Base-by-base conservation (phyloP, 2,888 invertebrate species). In the Lepeophtheirus nordmannii region DNA sequence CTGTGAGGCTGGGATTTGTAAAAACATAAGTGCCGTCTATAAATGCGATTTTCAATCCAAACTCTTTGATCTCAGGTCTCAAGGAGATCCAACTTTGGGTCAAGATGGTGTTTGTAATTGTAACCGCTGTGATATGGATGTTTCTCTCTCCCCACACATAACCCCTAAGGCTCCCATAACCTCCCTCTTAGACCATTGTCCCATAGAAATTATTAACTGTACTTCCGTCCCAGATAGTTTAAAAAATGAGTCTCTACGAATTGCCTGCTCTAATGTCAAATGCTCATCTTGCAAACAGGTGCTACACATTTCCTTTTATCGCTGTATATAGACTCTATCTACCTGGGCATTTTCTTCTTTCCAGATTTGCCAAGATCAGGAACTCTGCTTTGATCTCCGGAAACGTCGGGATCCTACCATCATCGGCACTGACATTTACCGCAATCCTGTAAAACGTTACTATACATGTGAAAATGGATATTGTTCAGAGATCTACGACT, bases 1-100 rank as follows among this genome's bases (percentile, higher is more conserved):
- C 17, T 66, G 66, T 41, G 58, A 37, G 46, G 22, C 39, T 22
- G 66, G 66, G 11, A 40, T 58, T 38, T 66, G 66, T 58, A 66
- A 66, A 46, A 66, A 66, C 22, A 23, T 61, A 1, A 60, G 41
- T 41, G 20, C n/a, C 14, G 58, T 66, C 20, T 66, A 66, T 40
- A 40, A 58, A 22, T 66, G 66, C 23, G 23, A n/a, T 12, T 64
- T 56, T 22, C n/a, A 20, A 23, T 39, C 39, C 53, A 64, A 20
- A 22, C 56, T 64, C 1, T n/a, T 40, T 10, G 64, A 64, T 23
- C 64, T 64, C 22, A 46, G 14, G 1, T 10, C 53, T 23, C 10
- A 53, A 56, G 57, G 57, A 14, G 39, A 64, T 61, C 30, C 37
- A 14, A 37, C 61, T n/a, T 17, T 46, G 53, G 53, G 53, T 8